Evolutionary conservation across 2,888 invertebrate species (phyloP).

Genomic region (Crematogaster levior): DNA sequence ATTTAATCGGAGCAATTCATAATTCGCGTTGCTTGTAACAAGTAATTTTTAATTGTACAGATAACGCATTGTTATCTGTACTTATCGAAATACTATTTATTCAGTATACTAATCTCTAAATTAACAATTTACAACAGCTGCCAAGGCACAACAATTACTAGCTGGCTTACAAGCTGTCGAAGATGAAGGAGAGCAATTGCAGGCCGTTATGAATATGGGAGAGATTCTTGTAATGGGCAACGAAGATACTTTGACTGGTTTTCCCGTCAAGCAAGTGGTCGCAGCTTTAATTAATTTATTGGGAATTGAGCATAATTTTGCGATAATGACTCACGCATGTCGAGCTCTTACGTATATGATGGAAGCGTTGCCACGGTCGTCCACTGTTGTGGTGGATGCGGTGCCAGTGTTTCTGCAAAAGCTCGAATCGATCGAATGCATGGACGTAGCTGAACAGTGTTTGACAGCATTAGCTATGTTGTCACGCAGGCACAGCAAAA

Average conservation of each 20-base stretch:
- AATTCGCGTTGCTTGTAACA: not conserved
- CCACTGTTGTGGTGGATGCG: slow-evolving; percentile 97
- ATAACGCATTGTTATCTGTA: not conserved
- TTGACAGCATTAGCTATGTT: slow-evolving; percentile 98
- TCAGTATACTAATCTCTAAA: not conserved
- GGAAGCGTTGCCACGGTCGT: slow-evolving; percentile 98
- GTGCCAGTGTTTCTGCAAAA: slow-evolving; percentile 99
- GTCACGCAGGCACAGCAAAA: slow-evolving; percentile 97
- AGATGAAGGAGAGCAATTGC: slow-evolving; percentile 98
- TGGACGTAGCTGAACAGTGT: slow-evolving; percentile 99
- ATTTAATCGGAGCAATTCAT: not conserved
- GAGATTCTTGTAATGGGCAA: slow-evolving; percentile 99
- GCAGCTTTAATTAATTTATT: slow-evolving; percentile 97
- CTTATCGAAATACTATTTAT: not conserved
- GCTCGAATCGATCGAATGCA: slow-evolving; percentile 98
- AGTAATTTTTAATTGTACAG: not conserved
- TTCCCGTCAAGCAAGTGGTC: slow-evolving; percentile 99
- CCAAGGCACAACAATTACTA: slow-evolving; percentile 97
- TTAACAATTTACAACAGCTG: slow-evolving; percentile 87
- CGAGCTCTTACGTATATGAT: slow-evolving; percentile 99
- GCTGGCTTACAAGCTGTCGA: slow-evolving; percentile 96
- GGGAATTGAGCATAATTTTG: slow-evolving; percentile 99
- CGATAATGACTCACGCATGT: slow-evolving; percentile 99
- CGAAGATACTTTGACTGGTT: slow-evolving; percentile 99
- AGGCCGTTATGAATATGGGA: slow-evolving; percentile 99